Conservation (phyloP, 2,113 vertebrate genomes). For the Cryptotis parvus region DNA sequence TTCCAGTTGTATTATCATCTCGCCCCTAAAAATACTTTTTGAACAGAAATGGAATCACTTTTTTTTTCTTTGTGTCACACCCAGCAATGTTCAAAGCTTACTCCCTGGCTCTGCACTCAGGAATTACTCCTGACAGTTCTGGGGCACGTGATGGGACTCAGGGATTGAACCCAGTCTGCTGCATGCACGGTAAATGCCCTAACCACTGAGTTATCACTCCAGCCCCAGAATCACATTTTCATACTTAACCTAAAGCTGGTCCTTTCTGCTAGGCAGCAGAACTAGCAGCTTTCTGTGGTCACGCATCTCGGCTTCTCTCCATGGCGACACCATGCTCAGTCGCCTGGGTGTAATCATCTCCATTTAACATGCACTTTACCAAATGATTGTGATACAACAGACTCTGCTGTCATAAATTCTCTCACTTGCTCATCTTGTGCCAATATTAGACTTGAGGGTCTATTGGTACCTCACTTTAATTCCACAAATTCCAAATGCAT, state of each 20-base stretch:
- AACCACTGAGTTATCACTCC: too few species aligned
- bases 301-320: not conserved
- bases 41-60: conserved; percentile 28
- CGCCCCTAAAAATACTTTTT: not conserved
- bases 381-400: not conserved
- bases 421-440: not conserved
- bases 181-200: too few species aligned
- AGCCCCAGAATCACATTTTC: not conserved
- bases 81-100: too few species aligned
- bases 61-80: too few species aligned
- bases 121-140: too few species aligned
- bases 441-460: not conserved
- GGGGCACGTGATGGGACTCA: too few species aligned
- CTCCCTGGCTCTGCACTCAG: too few species aligned
- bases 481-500: not conserved
- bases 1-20: too few species aligned
- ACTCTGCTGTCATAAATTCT: not conserved
- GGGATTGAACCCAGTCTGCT: too few species aligned
- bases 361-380: not conserved
- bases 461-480: not conserved
- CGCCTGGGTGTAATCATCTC: not conserved
- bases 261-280: not conserved
- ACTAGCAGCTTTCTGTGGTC: not conserved
- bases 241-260: conserved; percentile 6
- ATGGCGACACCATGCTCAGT: not conserved